Conservation (phyloP, 1,140 invertebrate species). For the Drosophila malerkotliana region DNA sequence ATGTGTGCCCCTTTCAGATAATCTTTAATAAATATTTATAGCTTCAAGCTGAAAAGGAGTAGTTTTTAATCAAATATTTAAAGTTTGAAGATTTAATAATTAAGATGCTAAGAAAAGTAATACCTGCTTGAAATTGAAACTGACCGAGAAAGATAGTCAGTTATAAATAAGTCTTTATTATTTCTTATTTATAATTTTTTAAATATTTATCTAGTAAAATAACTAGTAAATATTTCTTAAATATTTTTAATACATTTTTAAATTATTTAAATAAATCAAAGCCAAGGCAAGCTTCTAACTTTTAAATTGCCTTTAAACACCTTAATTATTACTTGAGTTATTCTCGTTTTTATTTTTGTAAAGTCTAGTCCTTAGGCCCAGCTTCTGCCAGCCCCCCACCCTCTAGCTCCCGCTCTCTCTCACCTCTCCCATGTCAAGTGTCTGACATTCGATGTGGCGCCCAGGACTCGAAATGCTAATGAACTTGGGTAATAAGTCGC, state of each 20-base stretch:
- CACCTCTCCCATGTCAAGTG: constrained; percentile 46
- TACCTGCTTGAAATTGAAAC: neutral
- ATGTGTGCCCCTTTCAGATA: too few species aligned
- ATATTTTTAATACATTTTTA: neutral
- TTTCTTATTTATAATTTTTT: neutral
- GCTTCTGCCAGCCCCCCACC: neutral
- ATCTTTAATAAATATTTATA: too few species aligned
- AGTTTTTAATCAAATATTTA: too few species aligned
- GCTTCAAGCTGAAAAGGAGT: too few species aligned
- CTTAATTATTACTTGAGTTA: neutral
- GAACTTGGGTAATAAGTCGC: constrained; percentile 70
- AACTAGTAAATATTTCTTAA: neutral
- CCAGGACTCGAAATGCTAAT: constrained; percentile 67
- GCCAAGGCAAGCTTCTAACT: neutral
- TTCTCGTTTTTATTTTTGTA: neutral
- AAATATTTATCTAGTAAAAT: neutral
- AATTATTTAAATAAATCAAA: too few species aligned
- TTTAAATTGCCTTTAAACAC: neutral
- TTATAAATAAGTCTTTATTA: too few species aligned
- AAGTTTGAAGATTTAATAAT: too few species aligned
- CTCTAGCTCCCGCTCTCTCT: neutral
- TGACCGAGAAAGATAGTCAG: too few species aligned
- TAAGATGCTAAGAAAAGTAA: too few species aligned
- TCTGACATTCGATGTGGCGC: constrained; percentile 43
- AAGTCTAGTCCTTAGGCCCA: neutral